phyloP scores from a whole-genome alignment of 30 jellyfish, hydroid and myxozoan species.

The Thelohanellus kitauei region DNA sequence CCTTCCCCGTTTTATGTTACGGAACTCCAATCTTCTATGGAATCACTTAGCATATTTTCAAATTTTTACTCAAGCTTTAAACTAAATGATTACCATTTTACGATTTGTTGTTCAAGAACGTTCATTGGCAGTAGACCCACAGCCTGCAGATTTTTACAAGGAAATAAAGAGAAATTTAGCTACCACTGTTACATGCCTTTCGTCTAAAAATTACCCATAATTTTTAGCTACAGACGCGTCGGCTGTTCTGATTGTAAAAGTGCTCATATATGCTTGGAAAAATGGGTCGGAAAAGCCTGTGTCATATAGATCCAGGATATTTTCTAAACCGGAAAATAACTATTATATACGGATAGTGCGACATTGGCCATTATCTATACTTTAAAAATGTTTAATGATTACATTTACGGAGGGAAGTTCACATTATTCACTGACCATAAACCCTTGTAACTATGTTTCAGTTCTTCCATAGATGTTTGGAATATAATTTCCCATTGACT shows the following conservation, averaged over 20 bases:
- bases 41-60: constrained; percentile 8
- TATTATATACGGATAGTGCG: constrained; percentile 20
- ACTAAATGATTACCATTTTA: constrained; percentile 7
- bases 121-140: constrained; percentile 8
- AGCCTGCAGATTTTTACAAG: constrained; percentile 1
- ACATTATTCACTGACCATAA: constrained; percentile 18
- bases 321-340: constrained; percentile 10
- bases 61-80: constrained; percentile 4
- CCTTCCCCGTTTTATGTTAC: constrained; percentile 12
- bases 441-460: constrained; percentile 7
- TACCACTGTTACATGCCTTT: constrained; percentile 12
- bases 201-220: constrained; percentile 9
- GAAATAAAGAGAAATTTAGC: not conserved
- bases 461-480: constrained; percentile 13
- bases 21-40: constrained; percentile 9
- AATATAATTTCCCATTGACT: constrained; percentile 12
- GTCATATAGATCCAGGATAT: constrained; percentile 13
- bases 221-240: constrained; percentile 19
- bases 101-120: constrained; percentile 1
- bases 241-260: constrained; percentile 23
- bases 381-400: constrained; percentile 18
- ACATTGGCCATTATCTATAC: constrained; percentile 19
- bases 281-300: constrained; percentile 23
- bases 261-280: constrained; percentile 9
- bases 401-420: constrained; percentile 21